A percentile compares a stretch with the other conserved stretches of the same genome.
phyloP scores from a whole-genome alignment of 1,140 invertebrate genomes.

The Arctopsyche grandis region DNA sequence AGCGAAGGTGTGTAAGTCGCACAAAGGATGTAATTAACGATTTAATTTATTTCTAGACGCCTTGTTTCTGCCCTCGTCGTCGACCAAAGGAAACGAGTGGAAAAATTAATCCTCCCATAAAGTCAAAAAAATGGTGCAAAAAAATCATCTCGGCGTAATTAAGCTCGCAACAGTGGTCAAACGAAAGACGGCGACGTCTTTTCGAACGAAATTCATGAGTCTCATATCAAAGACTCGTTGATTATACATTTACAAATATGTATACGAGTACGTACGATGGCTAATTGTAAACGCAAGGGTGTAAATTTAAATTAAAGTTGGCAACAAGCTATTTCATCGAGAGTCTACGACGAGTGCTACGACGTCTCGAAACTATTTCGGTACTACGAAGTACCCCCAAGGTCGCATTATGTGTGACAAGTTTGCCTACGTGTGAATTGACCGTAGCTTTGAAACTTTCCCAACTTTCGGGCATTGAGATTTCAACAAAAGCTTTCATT shows the following conservation, averaged over 20 bases:
- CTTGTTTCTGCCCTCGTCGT: conserved; percentile 34
- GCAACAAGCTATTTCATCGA: no score
- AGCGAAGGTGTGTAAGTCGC: conserved; percentile 39
- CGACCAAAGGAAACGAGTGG: conserved; percentile 30
- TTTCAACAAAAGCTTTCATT: conserved; percentile 55
- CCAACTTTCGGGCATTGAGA: conserved; percentile 50
- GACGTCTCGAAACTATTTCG: no score
- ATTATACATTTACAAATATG: background rate
- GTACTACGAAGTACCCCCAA: conserved; percentile 27
- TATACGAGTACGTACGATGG: no score
- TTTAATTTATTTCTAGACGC: conserved; percentile 54
- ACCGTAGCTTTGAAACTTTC: conserved; percentile 49
- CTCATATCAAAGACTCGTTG: conserved; percentile 5
- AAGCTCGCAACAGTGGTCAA: conserved; percentile 45
- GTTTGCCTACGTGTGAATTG: conserved; percentile 50
- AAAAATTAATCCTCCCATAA: conserved; percentile 52
- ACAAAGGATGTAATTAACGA: conserved; percentile 55
- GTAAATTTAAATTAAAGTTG: no score
- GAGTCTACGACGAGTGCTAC: no score
- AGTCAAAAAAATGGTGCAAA: conserved; percentile 44
- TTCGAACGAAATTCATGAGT: conserved; percentile 8
- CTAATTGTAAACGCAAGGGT: no score
- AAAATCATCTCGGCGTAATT: conserved; percentile 47
- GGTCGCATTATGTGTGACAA: conserved; percentile 42
- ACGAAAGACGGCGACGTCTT: conserved; percentile 5